These are phyloP conservation scores for Myioborus melanocephalus DNA, from an alignment of 2,797 vertebrate genomes.

Conservation along the genomic window DNA sequence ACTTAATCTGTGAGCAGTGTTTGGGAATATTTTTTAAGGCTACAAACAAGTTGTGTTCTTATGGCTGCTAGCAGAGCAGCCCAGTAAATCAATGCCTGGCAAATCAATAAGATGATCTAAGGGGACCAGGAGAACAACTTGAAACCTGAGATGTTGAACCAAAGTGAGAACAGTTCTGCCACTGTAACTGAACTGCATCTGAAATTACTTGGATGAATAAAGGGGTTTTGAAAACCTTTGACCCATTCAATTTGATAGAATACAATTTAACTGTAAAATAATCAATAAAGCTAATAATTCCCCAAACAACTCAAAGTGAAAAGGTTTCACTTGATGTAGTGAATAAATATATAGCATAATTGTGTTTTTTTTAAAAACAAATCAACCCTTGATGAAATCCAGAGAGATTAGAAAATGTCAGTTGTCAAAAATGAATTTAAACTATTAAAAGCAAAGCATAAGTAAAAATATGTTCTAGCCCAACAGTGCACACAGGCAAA, in stretches of 20 bases:
- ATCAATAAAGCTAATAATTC: slow-evolving; percentile 17
- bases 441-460: background rate
- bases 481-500: background rate
- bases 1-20: background rate
- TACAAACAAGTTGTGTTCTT: background rate
- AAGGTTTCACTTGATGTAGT: background rate
- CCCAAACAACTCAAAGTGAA: background rate
- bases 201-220: background rate
- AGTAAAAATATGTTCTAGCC: background rate
- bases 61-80: background rate
- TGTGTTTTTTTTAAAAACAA: background rate
- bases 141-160: slow-evolving; percentile 4
- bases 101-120: slow-evolving; percentile 38
- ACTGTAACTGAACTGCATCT: background rate
- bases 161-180: background rate
- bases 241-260: background rate
- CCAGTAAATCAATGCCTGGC: slow-evolving; percentile 8
- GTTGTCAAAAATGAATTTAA: background rate
- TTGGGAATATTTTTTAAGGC: background rate
- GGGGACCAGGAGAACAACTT: background rate
- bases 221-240: slow-evolving; percentile 21
- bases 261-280: slow-evolving; percentile 12
- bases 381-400: background rate
- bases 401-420: background rate
- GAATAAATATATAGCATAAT: background rate